Conservation (phyloP, 2,888 invertebrate genomes). For the Orthonychiurus folsomi region DNA sequence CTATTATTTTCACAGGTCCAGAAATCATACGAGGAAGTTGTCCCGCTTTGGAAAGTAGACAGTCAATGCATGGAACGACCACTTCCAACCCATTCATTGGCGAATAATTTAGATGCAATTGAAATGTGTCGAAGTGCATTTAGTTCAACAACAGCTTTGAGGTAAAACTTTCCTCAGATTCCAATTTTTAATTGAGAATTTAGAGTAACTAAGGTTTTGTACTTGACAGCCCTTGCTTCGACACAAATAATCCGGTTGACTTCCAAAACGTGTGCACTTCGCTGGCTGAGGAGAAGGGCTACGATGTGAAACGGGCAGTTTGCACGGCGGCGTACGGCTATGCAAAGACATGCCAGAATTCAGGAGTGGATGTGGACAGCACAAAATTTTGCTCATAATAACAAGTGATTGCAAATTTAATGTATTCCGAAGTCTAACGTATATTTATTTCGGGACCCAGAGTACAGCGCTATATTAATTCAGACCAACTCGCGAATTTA, state of each 20-base stretch:
- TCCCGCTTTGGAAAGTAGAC: constrained; percentile 20
- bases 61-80: constrained; percentile 18
- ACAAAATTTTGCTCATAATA: neutral
- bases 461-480: no score
- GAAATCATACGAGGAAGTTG: constrained; percentile 16
- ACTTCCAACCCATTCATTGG: constrained; percentile 12
- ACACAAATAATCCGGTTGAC: constrained; percentile 46
- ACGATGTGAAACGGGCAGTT: constrained; percentile 26
- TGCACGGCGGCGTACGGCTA: constrained; percentile 34
- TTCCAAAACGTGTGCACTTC: constrained; percentile 64
- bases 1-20: constrained; percentile 11
- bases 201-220: neutral
- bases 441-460: neutral
- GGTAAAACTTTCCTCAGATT: no score
- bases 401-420: neutral
- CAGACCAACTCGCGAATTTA: no score
- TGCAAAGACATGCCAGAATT: constrained; percentile 22
- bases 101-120: constrained; percentile 1
- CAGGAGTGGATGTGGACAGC: neutral
- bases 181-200: no score
- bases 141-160: constrained; percentile 9
- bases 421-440: neutral
- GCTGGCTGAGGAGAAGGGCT: constrained; percentile 25
- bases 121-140: constrained; percentile 14
- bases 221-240: constrained; percentile 47